phyloP scores from a whole-genome alignment of 53 echinoderm and acorn worm species.

The Patiria pectinifera region DNA sequence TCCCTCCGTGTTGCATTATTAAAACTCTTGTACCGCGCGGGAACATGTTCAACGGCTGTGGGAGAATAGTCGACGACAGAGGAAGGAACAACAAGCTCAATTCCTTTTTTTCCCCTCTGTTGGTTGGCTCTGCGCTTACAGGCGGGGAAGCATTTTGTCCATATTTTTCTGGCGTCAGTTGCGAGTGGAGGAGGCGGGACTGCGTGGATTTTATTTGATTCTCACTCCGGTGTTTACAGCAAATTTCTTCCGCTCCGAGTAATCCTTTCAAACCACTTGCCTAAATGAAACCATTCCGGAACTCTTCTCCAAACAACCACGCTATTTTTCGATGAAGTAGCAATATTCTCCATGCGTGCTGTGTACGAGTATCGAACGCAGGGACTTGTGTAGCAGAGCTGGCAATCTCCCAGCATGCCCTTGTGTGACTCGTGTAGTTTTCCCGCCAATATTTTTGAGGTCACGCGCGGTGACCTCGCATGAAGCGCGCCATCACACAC shows the following conservation, averaged over 20 bases:
- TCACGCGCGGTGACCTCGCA: conserved; percentile 42
- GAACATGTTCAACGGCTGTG: not conserved
- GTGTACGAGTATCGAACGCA: not conserved
- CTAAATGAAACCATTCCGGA: not conserved
- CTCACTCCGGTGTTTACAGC: conserved; percentile 24
- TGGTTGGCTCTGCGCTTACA: not conserved
- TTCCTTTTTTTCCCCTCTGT: not conserved
- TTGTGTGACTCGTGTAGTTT: not conserved
- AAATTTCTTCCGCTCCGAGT: conserved; percentile 27
- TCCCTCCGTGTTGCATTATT: not conserved
- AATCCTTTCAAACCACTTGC: conserved; percentile 16
- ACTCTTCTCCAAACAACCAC: conserved; percentile 31
- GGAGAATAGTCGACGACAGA: not conserved
- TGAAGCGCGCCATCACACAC: conserved; percentile 59
- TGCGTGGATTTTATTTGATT: conserved; percentile 41
- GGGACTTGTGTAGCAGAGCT: not conserved
- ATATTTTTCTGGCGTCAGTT: conserved; percentile 22
- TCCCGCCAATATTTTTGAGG: conserved; percentile 19
- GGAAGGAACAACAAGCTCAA: not conserved
- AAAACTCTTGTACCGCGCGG: conserved; percentile 5
- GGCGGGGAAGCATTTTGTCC: not conserved
- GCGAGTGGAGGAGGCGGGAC: conserved; percentile 20
- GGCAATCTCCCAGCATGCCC: conserved; percentile 41
- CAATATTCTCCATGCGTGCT: not conserved
- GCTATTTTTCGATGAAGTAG: not conserved